phyloP scores from a whole-genome alignment of 2,888 invertebrate genomes.

The Ophion ellenae region DNA sequence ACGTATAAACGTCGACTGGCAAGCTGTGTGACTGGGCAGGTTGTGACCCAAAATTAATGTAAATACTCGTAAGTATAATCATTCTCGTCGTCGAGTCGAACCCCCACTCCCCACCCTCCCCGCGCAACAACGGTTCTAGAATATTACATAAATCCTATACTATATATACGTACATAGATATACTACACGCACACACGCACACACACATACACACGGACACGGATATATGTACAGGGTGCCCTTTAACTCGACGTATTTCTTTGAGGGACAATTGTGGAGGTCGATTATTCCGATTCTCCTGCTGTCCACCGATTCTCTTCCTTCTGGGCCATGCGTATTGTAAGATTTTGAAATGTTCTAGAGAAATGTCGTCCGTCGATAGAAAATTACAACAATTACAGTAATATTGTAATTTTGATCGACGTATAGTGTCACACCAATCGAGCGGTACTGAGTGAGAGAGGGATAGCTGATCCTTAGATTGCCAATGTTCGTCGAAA shows the following conservation, averaged over 20 bases:
- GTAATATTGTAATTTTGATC: no score
- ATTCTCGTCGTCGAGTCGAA: constrained; percentile 56
- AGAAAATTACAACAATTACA: no score
- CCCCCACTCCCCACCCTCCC: neutral
- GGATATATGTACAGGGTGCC: constrained; percentile 1
- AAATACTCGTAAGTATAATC: constrained; percentile 66
- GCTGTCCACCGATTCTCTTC: neutral
- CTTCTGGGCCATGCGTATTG: no score
- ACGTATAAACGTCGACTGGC: constrained; percentile 20
- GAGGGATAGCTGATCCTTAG: no score
- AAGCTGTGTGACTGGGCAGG: constrained; percentile 55
- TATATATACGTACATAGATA: constrained; percentile 33
- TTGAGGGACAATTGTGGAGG: neutral
- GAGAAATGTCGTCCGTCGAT: no score
- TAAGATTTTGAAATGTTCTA: no score
- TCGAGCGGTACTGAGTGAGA: no score
- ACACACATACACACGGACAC: neutral
- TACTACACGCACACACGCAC: neutral
- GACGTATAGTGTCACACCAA: no score
- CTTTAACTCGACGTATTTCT: constrained; percentile 1
- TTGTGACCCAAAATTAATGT: constrained; percentile 63
- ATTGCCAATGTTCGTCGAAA: no score
- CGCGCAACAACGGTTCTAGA: constrained; percentile 51
- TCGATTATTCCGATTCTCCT: neutral
- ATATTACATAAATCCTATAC: constrained; percentile 37